phyloP scores from a whole-genome alignment of 2,113 vertebrate species.

The Thoracochromis brauschi region DNA sequence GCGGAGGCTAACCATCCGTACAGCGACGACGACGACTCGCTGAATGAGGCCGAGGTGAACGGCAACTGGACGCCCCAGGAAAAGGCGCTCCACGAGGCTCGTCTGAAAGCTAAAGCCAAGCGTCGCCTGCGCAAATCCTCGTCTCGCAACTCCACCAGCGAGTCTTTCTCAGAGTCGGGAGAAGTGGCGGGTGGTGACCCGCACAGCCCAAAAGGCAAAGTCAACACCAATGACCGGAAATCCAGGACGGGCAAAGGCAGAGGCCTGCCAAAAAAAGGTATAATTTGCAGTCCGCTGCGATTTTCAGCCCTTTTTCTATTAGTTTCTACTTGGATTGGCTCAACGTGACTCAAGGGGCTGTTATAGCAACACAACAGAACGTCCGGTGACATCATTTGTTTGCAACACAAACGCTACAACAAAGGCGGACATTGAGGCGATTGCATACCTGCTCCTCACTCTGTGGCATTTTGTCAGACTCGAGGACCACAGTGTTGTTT shows the following conservation, averaged over 20 bases:
- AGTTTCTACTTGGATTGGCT: neutral
- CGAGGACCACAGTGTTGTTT: neutral
- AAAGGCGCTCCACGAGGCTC: constrained; percentile 79
- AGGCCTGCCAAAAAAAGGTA: constrained; percentile 85
- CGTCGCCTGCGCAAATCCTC: constrained; percentile 76
- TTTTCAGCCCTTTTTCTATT: neutral
- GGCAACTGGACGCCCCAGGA: constrained; percentile 80
- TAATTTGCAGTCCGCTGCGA: neutral
- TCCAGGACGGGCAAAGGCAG: constrained; percentile 81
- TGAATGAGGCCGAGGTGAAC: constrained; percentile 66
- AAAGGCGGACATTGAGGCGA: neutral
- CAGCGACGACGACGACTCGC: constrained; percentile 50
- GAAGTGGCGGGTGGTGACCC: constrained; percentile 61
- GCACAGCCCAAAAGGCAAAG: constrained; percentile 71
- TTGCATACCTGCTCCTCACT: neutral
- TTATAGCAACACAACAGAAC: neutral
- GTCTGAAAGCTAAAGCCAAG: constrained; percentile 81
- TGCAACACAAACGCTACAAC: neutral
- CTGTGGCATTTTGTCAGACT: neutral
- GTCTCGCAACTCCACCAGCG: constrained; percentile 77
- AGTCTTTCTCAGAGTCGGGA: constrained; percentile 67
- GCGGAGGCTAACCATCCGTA: constrained; percentile 14
- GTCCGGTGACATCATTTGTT: neutral
- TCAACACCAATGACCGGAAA: constrained; percentile 69
- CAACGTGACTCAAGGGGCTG: neutral